Percentiles rank a stretch among this genome's conserved stretches.
Evolutionary conservation across 2,797 vertebrate genomes (phyloP).

Genomic region (Bufotes viridis): DNA sequence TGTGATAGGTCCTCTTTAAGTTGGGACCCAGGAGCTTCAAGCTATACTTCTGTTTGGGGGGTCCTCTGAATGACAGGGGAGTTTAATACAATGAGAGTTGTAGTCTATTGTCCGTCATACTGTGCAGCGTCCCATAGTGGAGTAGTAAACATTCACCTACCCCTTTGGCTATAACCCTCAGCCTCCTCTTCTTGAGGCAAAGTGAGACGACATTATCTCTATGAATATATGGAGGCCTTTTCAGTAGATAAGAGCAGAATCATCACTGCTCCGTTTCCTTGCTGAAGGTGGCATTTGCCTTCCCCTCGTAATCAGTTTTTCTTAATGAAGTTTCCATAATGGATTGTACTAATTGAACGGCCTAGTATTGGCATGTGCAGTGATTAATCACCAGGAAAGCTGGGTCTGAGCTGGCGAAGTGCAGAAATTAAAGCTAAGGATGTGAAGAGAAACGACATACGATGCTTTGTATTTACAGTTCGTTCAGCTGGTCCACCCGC

Average conservation of each 20-base stretch:
- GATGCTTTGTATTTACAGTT: not conserved
- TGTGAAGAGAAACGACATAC: not conserved
- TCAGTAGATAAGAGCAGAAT: not conserved
- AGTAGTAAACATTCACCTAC: too few species aligned
- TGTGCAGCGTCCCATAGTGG: not conserved
- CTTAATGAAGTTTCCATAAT: conserved; percentile 28
- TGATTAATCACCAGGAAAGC: conserved; percentile 10
- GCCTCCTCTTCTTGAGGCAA: not conserved
- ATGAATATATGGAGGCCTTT: not conserved
- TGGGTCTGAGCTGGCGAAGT: not conserved
- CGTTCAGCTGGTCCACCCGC: too few species aligned
- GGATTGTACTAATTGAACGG: conserved; percentile 5
- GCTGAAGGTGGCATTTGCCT: not conserved
- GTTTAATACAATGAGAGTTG: not conserved
- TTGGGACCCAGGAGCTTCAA: too few species aligned
- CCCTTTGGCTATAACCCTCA: not conserved
- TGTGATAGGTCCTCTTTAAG: too few species aligned
- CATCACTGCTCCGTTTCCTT: not conserved
- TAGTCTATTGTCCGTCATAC: not conserved
- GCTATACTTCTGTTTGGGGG: too few species aligned
- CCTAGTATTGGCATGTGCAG: not conserved
- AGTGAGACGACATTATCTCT: not conserved
- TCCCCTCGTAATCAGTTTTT: not conserved
- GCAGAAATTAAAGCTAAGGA: conserved; percentile 3
- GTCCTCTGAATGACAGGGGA: too few species aligned